A percentile compares a stretch with the other conserved stretches of the same genome.
phyloP scores from a whole-genome alignment of 2,888 invertebrate genomes.

The Mellilla xanthometata region DNA sequence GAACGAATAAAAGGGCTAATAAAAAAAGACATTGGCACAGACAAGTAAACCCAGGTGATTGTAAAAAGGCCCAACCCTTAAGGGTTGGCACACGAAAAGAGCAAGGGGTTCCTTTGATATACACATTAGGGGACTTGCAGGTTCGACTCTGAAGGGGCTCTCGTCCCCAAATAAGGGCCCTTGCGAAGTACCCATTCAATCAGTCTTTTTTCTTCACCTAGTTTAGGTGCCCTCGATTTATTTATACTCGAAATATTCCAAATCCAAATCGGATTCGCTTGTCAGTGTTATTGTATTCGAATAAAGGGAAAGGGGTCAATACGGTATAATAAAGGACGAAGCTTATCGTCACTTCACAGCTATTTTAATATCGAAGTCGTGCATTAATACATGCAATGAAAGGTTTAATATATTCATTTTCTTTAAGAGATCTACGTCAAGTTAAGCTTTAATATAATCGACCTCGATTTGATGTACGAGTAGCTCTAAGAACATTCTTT shows the following conservation, averaged over 20 bases:
- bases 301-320: constrained; percentile 63
- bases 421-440: constrained; percentile 25
- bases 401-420: constrained; percentile 42
- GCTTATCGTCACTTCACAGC: constrained; percentile 61
- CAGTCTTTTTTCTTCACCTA: constrained; percentile 63
- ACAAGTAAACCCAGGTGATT: constrained; percentile 54
- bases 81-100: constrained; percentile 71
- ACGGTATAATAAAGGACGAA: constrained; percentile 50
- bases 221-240: constrained; percentile 73
- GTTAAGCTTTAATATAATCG: constrained; percentile 1
- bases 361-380: constrained; percentile 58
- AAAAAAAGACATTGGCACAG: constrained; percentile 19
- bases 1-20: constrained; percentile 18
- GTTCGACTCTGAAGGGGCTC: constrained; percentile 53
- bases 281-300: constrained; percentile 60
- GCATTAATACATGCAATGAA: constrained; percentile 63
- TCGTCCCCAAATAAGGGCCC: constrained; percentile 72
- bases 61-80: constrained; percentile 51
- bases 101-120: constrained; percentile 68
- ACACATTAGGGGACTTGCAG: constrained; percentile 57
- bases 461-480: too few species aligned
- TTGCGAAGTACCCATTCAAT: constrained; percentile 64
- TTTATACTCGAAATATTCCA: constrained; percentile 53
- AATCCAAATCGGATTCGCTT: constrained; percentile 69
- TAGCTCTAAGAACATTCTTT: too few species aligned